Evolutionary conservation across 2,888 invertebrate genomes (phyloP), one percentile per base, ranked within the genome.

Genomic region (Entomobrya multifasciata): DNA sequence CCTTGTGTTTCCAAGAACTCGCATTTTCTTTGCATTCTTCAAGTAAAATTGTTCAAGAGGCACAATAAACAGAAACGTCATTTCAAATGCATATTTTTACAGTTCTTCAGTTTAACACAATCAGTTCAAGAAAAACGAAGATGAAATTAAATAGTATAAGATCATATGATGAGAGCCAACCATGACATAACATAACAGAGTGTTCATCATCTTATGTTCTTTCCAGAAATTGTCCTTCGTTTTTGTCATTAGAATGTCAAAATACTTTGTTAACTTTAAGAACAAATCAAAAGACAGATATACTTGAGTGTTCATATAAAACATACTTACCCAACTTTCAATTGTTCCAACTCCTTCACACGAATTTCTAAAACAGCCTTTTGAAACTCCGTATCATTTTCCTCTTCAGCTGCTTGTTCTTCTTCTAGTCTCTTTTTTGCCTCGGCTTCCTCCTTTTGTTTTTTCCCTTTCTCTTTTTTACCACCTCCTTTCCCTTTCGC

Each of bases 361-460:
- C 91, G 87, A 52, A 91, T 90, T 83, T 91, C 91, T 30, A 91
- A 30, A 10, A 88, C 57, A 13, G 87, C 89, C 72, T 88, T 90
- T 57, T 90, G 89, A 83, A 91, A 91, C 76, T 90, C 91, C 10
- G 86, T 78, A 80, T 91, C 90, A 82, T 91, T 88, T 72, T 89
- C 89, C 47, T 88, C 90, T 27, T 60, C 83, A 8, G 76, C 86
- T 36, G 87, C 87, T 8, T 36, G 36, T 15, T 89, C 89, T 60
- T 89, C 89, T 22, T 85, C 86, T 57, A 78, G 76, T 36, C 79
- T 77, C 44, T 79, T 87, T 41, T 76, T 84, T 13, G 79, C 86
- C 25, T 88, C 88, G 15, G 88, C 87, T 8, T 87, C 80, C 67
- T 88, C 84, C 52, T 87, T 87, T 57, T 90, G 86, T 49, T 89